Percentiles rank a stretch among this genome's conserved stretches.
Evolutionary conservation across 2,888 invertebrate species (phyloP).

Genomic region (Nomada ruficornis): DNA sequence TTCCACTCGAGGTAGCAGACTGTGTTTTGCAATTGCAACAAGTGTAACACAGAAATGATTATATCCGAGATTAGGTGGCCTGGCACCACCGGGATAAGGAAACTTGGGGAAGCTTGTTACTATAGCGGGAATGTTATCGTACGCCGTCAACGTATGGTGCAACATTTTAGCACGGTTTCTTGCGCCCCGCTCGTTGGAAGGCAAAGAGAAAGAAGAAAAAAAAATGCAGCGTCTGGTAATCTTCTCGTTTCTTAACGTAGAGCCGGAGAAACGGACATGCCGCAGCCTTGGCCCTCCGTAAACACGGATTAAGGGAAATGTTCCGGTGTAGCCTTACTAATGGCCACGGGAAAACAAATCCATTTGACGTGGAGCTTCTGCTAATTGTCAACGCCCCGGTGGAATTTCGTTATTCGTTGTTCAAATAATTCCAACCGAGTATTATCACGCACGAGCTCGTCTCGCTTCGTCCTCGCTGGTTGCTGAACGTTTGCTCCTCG

Average conservation of each 20-base stretch:
- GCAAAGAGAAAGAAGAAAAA: slow-evolving; percentile 14
- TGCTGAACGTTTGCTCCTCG: neutral
- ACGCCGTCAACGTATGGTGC: slow-evolving; percentile 40
- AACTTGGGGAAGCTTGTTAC: slow-evolving; percentile 39
- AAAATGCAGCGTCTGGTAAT: slow-evolving; percentile 56
- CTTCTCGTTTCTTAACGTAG: slow-evolving; percentile 48
- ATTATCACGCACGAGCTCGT: neutral
- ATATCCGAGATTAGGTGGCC: neutral
- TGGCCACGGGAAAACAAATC: slow-evolving; percentile 56
- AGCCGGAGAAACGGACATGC: slow-evolving; percentile 28
- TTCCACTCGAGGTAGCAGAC: neutral
- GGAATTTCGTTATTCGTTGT: slow-evolving; percentile 28
- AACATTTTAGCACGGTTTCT: slow-evolving; percentile 55
- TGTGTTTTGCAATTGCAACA: slow-evolving; percentile 4
- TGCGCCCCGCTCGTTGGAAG: slow-evolving; percentile 19
- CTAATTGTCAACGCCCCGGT: slow-evolving; percentile 42
- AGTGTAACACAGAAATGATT: neutral
- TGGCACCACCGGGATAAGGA: neutral
- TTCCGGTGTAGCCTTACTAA: slow-evolving; percentile 56
- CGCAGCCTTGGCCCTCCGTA: slow-evolving; percentile 38
- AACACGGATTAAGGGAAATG: slow-evolving; percentile 61
- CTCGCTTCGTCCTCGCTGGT: neutral
- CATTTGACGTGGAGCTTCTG: slow-evolving; percentile 39
- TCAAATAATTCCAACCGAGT: slow-evolving; percentile 21
- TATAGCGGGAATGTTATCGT: slow-evolving; percentile 56